These are phyloP conservation scores for Chaetodon trifasciatus DNA, from an alignment of 2,797 vertebrate species.

Conservation along the genomic window DNA sequence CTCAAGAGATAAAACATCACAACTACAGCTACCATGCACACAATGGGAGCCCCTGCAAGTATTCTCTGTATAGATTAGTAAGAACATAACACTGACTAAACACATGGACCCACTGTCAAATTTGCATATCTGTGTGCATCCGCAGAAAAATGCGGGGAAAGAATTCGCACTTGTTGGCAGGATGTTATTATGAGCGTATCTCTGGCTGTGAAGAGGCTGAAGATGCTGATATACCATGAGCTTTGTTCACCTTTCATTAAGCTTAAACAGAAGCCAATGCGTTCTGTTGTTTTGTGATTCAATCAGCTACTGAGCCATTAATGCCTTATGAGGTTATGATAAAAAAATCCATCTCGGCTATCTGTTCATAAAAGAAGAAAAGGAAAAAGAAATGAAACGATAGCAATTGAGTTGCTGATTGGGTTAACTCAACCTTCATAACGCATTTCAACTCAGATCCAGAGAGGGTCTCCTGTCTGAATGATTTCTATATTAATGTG, in stretches of 20 bases:
- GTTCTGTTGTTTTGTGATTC: background rate
- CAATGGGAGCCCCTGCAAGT: background rate
- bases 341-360: background rate
- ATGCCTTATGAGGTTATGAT: background rate
- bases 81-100: constrained; percentile 13
- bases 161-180: constrained; percentile 73
- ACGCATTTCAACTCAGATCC: constrained; percentile 9
- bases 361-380: background rate
- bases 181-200: constrained; percentile 52
- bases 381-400: constrained; percentile 10
- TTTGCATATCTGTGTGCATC: constrained; percentile 60
- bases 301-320: background rate
- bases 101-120: constrained; percentile 51
- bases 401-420: constrained; percentile 21
- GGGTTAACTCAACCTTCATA: constrained; percentile 23
- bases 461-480: constrained; percentile 15
- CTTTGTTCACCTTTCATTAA: background rate
- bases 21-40: background rate
- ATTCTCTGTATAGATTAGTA: background rate
- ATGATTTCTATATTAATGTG: constrained; percentile 37
- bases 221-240: background rate
- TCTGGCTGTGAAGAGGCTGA: constrained; percentile 34
- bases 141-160: constrained; percentile 54
- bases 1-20: background rate
- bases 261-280: background rate